phyloP scores from a whole-genome alignment of 2,797 vertebrate genomes.

The Rhinella marina region DNA sequence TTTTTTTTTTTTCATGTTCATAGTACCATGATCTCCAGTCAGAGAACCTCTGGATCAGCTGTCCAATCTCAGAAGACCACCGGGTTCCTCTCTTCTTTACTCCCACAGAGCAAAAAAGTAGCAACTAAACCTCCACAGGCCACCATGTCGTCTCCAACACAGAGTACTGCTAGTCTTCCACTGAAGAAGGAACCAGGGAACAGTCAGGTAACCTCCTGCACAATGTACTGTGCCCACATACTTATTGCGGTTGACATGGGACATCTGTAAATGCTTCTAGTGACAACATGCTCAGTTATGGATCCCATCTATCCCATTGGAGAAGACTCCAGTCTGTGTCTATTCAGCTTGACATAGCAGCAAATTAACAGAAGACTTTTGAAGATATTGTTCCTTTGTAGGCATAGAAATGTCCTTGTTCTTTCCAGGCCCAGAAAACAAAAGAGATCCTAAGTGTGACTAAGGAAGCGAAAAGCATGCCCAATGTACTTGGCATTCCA shows the following conservation, averaged over 20 bases:
- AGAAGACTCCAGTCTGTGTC: no score
- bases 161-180: slow-evolving; percentile 67
- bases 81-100: slow-evolving; percentile 90
- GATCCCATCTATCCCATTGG: no score
- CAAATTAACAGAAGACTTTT: no score
- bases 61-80: slow-evolving; percentile 80
- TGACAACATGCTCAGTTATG: no score
- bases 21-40: slow-evolving; percentile 90
- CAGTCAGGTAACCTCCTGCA: slow-evolving; percentile 77
- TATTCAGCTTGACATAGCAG: background rate
- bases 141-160: slow-evolving; percentile 77
- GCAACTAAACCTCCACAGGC: slow-evolving; percentile 73
- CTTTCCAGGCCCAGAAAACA: slow-evolving; percentile 78
- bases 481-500: slow-evolving; percentile 56
- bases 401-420: background rate
- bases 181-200: slow-evolving; percentile 80
- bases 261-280: no score
- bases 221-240: background rate
- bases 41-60: slow-evolving; percentile 76
- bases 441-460: slow-evolving; percentile 76
- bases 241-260: no score
- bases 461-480: slow-evolving; percentile 79
- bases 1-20: background rate
- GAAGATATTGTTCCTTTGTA: no score
- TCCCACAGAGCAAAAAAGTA: slow-evolving; percentile 85